Base-by-base conservation (phyloP, 1,140 invertebrate genomes). In the Radopholus similis region DNA sequence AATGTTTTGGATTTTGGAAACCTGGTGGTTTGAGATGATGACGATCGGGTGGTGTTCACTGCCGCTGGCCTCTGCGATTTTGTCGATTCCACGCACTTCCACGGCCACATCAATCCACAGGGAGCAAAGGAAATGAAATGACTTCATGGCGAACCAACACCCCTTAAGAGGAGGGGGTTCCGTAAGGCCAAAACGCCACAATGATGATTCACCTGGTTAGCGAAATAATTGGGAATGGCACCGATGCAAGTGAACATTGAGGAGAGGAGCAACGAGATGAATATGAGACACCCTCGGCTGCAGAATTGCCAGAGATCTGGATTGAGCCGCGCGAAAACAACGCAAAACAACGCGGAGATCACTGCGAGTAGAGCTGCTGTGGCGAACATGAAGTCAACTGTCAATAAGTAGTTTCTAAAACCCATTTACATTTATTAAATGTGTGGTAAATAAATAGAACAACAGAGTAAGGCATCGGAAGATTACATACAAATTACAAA, bases 1-100 rank as follows among this genome's bases (percentile, higher is more conserved):
- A 32, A 58, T 28, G n/a, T 55, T 55, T 37, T 21, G 11, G n/a
- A 18, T 8, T 4, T 55, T 15, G 37, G 1, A 72, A 69, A 62
- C 57, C 47, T 71, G 70, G 54, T 72, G 70, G 57, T 72, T 72
- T 13, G 71, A 58, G 15, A 72, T 59, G 15, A 72, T 35, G 23
- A 72, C 71, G 23, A 58, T 28, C 3, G 64, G 66, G 42, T 75
- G 18, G 6, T 68, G 37, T 28, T 69, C 66, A 1, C 35, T n/a
- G 9, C 59, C 54, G 38, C 70, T 66, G 3, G 64, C 70, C 1
- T 11, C 2, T 1, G n/a, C 9, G 42, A 72, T 66, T 18, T 64
- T 74, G 23, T 72, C 70, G n/a, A 18, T 13, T n/a, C 55, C 55
- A n/a, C 70, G 73, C 28, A 72, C 35, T 56, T 72, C 70, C 6